A percentile compares a stretch with the other conserved stretches of the same genome.
Conservation (phyloP, 2,113 vertebrate species). For the Sminthopsis crassicaudata region DNA sequence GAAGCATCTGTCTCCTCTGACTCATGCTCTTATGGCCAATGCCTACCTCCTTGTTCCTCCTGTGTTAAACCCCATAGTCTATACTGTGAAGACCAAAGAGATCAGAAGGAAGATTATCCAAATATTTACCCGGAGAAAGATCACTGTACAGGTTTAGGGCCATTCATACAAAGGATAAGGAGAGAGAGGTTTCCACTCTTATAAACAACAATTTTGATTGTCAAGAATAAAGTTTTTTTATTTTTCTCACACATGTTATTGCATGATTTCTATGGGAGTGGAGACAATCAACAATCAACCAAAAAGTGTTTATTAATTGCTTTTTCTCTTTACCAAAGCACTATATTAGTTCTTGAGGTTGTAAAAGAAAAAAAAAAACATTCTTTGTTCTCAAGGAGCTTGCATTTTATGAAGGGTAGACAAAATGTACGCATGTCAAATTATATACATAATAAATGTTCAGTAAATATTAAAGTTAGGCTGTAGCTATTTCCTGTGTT, state of each 20-base stretch:
- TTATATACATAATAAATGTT: not conserved
- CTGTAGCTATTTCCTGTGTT: not conserved
- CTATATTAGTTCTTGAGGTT: not conserved
- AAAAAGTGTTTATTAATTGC: not conserved
- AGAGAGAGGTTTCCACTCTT: not conserved
- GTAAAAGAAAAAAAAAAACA: not conserved
- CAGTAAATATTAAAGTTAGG: not conserved
- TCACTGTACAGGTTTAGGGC: slow-evolving; percentile 23
- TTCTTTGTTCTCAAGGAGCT: not conserved
- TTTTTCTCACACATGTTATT: slow-evolving; percentile 34
- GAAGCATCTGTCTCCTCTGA: slow-evolving; percentile 63
- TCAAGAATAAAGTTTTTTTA: slow-evolving; percentile 48
- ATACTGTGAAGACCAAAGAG: slow-evolving; percentile 70
- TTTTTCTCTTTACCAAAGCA: not conserved
- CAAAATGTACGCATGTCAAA: not conserved
- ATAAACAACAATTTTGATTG: slow-evolving; percentile 2
- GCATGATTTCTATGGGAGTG: slow-evolving; percentile 32
- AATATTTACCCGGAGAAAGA: slow-evolving; percentile 53
- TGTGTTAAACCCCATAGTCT: slow-evolving; percentile 70
- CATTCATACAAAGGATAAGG: not conserved
- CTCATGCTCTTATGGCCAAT: slow-evolving; percentile 62
- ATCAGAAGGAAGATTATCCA: slow-evolving; percentile 64
- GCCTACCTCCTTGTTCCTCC: slow-evolving; percentile 70
- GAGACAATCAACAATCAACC: not conserved
- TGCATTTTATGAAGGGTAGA: not conserved